Evolutionary conservation across 2,888 invertebrate genomes (phyloP).

Genomic region (Anodontia alba): DNA sequence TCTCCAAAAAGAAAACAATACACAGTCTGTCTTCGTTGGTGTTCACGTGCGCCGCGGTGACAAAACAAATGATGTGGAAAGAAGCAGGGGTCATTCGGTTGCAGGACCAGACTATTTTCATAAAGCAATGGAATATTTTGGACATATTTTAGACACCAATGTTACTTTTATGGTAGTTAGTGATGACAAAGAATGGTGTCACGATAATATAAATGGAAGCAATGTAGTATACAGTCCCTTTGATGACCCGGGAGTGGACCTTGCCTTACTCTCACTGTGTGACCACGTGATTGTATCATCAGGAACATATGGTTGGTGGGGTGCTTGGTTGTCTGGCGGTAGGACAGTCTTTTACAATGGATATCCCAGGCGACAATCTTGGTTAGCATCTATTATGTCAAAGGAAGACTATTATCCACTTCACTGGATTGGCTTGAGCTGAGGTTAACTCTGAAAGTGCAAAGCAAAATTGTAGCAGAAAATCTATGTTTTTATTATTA

Average conservation of each 20-base stretch:
- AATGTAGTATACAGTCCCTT: slow-evolving; percentile 33
- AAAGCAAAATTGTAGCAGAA: too few relatives aligned
- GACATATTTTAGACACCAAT: slow-evolving; percentile 35
- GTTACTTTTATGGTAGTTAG: slow-evolving; percentile 61
- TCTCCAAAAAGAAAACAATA: slow-evolving; percentile 18
- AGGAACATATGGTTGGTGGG: slow-evolving; percentile 80
- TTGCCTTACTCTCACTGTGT: slow-evolving; percentile 60
- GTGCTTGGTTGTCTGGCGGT: slow-evolving; percentile 75
- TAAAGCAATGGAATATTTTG: slow-evolving; percentile 58
- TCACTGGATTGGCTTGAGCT: slow-evolving; percentile 56
- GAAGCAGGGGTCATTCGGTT: slow-evolving; percentile 57
- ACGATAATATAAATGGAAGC: slow-evolving; percentile 31
- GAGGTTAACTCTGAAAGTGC: too few relatives aligned
- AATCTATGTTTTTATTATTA: too few relatives aligned
- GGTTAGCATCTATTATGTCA: slow-evolving; percentile 46
- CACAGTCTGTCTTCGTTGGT: slow-evolving; percentile 44
- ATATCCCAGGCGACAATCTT: slow-evolving; percentile 47
- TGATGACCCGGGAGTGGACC: slow-evolving; percentile 53
- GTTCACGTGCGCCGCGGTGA: slow-evolving; percentile 67
- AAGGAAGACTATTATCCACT: slow-evolving; percentile 60
- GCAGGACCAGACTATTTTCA: slow-evolving; percentile 52
- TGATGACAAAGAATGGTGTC: slow-evolving; percentile 59
- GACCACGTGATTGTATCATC: slow-evolving; percentile 85
- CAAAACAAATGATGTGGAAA: slow-evolving; percentile 40
- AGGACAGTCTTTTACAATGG: slow-evolving; percentile 60